Evolutionary conservation across 2,113 vertebrate genomes (phyloP).

Genomic region (Cebidichthys violaceus): DNA sequence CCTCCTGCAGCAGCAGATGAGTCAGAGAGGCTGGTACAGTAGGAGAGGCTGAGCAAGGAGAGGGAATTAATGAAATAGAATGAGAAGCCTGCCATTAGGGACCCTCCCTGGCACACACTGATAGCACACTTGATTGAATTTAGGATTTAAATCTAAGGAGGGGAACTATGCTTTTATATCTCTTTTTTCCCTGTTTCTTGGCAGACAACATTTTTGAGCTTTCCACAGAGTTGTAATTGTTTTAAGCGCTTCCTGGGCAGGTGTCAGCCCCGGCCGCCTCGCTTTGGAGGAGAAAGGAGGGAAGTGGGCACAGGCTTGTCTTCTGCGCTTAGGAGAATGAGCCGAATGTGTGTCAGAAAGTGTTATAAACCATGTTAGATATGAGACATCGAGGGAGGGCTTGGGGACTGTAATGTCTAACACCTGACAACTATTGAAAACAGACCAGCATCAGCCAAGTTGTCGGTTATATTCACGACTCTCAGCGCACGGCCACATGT

Average conservation of each 20-base stretch:
- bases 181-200: slow-evolving; percentile 51
- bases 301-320: slow-evolving; percentile 30
- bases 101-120: slow-evolving; percentile 50
- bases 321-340: slow-evolving; percentile 27
- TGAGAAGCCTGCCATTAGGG: slow-evolving; percentile 66
- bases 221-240: slow-evolving; percentile 72
- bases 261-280: slow-evolving; percentile 63
- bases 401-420: slow-evolving; percentile 46
- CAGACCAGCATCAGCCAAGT: slow-evolving; percentile 28
- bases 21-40: slow-evolving; percentile 77
- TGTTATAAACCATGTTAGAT: slow-evolving; percentile 46
- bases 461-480: slow-evolving; percentile 13
- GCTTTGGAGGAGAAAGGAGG: slow-evolving; percentile 49
- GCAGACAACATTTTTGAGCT: slow-evolving; percentile 51
- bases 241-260: slow-evolving; percentile 76
- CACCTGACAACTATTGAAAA: slow-evolving; percentile 61
- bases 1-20: slow-evolving; percentile 68
- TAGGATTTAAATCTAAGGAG: slow-evolving; percentile 71
- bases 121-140: slow-evolving; percentile 78
- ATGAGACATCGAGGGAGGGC: slow-evolving; percentile 1
- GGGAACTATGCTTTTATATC: slow-evolving; percentile 60
- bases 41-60: slow-evolving; percentile 56
- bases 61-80: slow-evolving; percentile 72
- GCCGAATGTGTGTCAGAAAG: slow-evolving; percentile 42
- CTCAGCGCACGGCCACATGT: slow-evolving; percentile 23